phyloP scores from a whole-genome alignment of 2,113 vertebrate species.

The chimpanzee (Pan troglodytes) region NHGRI_mPanTro3-v2.1_pri NC_072404.2:93079001-93079500 shows the following conservation, averaged over 20 bases:
- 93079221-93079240: background rate
- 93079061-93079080: background rate
- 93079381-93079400: background rate
- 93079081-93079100: background rate
- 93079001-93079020: background rate
- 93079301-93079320: background rate
- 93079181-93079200: background rate
- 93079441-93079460: background rate
- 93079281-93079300: constrained; percentile 42
- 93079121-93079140: background rate
- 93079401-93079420: background rate
- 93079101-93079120: background rate
- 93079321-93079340: background rate
- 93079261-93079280: background rate
- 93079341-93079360: constrained; percentile 59
- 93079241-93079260: background rate
- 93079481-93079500: background rate
- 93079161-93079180: background rate
- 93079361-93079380: constrained; percentile 45
- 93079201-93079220: background rate
- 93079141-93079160: background rate
- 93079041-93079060: background rate
- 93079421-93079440: background rate
- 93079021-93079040: background rate
- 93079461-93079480: background rate